Conservation (phyloP, 1,140 invertebrate species). For the Sarcophaga peregrina region DNA sequence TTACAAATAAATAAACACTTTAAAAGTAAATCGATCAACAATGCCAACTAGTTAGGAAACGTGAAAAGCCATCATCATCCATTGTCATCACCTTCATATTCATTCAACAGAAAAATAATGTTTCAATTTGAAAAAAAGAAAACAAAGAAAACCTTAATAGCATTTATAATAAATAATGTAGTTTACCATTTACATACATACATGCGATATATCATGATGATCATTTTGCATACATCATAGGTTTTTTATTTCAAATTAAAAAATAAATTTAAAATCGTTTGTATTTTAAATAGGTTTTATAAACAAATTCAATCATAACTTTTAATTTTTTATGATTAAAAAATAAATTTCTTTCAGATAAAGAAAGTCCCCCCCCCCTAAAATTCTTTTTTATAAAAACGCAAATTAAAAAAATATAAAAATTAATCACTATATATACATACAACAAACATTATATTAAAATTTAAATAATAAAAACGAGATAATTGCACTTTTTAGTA, state of each 20-base stretch:
- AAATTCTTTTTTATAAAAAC: not conserved
- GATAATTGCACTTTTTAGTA: conserved; percentile 38
- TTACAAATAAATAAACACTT: not conserved
- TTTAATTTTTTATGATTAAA: not conserved
- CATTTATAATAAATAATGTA: conserved; percentile 6
- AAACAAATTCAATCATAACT: not conserved
- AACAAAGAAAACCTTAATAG: not conserved
- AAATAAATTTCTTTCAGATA: not conserved
- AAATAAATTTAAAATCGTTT: too few species aligned
- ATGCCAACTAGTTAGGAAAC: conserved; percentile 21
- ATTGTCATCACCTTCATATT: too few species aligned
- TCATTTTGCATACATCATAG: too few species aligned
- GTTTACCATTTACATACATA: not conserved
- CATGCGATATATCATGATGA: too few species aligned
- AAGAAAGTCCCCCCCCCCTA: not conserved
- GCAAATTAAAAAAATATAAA: too few species aligned
- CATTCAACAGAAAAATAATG: too few species aligned
- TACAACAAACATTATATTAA: not conserved
- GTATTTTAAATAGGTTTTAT: not conserved
- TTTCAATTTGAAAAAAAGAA: conserved; percentile 5
- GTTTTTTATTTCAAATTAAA: too few species aligned
- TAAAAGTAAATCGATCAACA: not conserved
- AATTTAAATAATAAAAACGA: not conserved
- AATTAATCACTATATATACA: conserved; percentile 23
- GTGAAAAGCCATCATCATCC: not conserved